Percentiles rank a stretch among this genome's conserved stretches.
Conservation (phyloP, 2,888 invertebrate genomes). For the Ferrisia virgata region DNA sequence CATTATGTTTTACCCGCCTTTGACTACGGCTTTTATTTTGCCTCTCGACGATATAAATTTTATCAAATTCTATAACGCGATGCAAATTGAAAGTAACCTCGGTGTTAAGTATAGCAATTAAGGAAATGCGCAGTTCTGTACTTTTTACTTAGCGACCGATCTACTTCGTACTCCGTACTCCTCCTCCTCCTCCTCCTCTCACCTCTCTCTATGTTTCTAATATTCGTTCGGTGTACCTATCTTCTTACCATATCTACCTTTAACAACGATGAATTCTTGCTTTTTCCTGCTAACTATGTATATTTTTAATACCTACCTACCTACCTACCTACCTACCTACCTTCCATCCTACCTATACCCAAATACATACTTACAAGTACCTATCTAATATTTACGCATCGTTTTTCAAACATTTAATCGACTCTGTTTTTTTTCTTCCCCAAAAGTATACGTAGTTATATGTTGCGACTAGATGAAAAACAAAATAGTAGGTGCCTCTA, state of each 20-base stretch:
- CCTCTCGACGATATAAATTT: constrained; percentile 34
- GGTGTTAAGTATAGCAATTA: constrained; percentile 10
- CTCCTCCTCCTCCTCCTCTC: background rate
- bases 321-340: too few relatives aligned
- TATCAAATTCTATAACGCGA: constrained; percentile 3
- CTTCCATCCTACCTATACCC: too few relatives aligned
- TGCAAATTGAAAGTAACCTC: constrained; percentile 21
- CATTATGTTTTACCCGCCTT: constrained; percentile 14
- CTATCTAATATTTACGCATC: too few relatives aligned
- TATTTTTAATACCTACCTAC: too few relatives aligned
- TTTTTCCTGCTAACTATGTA: too few relatives aligned
- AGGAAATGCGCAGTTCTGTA: constrained; percentile 1
- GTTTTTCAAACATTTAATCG: background rate
- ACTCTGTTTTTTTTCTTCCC: background rate
- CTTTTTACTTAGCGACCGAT: too few relatives aligned
- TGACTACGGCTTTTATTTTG: constrained; percentile 20
- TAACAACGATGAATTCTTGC: background rate
- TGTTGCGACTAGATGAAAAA: background rate
- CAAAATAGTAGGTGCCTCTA: too few relatives aligned
- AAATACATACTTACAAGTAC: background rate
- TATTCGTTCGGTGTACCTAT: background rate
- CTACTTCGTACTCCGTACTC: background rate
- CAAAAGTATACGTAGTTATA: background rate
- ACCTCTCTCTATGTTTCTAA: background rate
- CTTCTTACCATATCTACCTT: too few relatives aligned